A percentile compares a stretch with the other conserved stretches of the same genome.
Evolutionary conservation across 1,140 invertebrate species (phyloP).

Genomic region (Brachionus asplanchnoidis): DNA sequence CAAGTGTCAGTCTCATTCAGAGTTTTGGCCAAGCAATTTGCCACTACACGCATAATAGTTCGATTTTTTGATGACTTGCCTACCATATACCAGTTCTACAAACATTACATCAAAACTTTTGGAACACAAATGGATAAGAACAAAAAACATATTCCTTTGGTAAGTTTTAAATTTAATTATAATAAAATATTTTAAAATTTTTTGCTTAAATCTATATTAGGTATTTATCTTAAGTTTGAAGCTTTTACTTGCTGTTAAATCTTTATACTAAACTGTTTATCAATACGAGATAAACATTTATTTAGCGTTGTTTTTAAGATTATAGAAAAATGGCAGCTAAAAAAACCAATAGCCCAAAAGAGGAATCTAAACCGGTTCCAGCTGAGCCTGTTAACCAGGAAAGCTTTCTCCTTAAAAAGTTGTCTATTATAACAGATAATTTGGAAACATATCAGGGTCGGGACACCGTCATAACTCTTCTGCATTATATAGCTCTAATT

Average conservation of each 20-base stretch:
- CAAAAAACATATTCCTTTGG: background rate
- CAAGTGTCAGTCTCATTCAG: background rate
- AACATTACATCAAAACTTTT: background rate
- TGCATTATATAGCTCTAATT: slow-evolving; percentile 32
- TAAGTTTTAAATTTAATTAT: background rate
- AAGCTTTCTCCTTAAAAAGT: background rate
- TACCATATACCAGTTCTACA: background rate
- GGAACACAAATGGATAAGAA: background rate
- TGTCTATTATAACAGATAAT: slow-evolving; percentile 32
- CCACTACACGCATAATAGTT: background rate
- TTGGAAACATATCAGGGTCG: slow-evolving; percentile 39
- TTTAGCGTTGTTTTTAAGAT: background rate
- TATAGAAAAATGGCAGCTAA: background rate
- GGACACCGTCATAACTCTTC: slow-evolving; percentile 31
- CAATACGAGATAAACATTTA: background rate
- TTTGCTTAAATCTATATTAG: background rate
- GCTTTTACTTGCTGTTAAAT: background rate
- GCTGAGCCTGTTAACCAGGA: background rate
- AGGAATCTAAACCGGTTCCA: background rate
- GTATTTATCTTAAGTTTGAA: background rate
- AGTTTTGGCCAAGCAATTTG: background rate
- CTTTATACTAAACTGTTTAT: background rate
- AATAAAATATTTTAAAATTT: background rate
- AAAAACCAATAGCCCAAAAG: background rate
- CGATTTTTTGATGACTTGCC: slow-evolving; percentile 29